Base-by-base conservation (phyloP, 2,113 vertebrate species). In the Sardina pilchardus region DNA sequence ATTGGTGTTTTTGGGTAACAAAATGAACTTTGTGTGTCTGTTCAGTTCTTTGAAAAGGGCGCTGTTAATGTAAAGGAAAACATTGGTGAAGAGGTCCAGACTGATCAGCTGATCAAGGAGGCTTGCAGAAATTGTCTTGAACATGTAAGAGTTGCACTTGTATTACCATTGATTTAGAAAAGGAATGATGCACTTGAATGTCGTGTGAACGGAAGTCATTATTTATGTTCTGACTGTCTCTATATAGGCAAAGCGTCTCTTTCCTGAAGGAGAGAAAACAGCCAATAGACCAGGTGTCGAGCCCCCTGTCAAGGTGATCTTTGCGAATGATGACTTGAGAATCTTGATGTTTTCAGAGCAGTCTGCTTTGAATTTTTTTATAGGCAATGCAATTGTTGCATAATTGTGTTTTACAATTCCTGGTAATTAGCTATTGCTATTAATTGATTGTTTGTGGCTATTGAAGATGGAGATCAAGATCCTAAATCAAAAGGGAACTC, bases 31-130 rank as follows among this genome's bases (percentile, higher is more conserved):
- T 71, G 26, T 78, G 9, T 78, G 1, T 78, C 30, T 36, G 14
- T 36, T 34, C 92, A 99, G 98, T 99, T 99, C 87, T 97, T 99
- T 88, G 97, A 99, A 90, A 99, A 97, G 83, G 98, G 97, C 0
- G 97, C 98, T 0, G 87, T 95, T 81, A 99, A 99, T 0, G 98
- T 99, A 82, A 97, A 97, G 0, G 97, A 99, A 89, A 99, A 99
- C 0, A 91, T 99, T 0, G 97, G 97, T 0, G 97, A 98, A 0
- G 97, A 98, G 0, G 93, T 99, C 44, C 97, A 97, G 34, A 94
- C 96, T 0, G 97, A 99, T 82, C 97, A 97, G 88, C 95, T 99
- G 85, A 96, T 99, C 91, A 96, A 93, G 85, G 98, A 99, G 82
- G 95, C 97, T 0, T 99, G 97, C 86, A 94, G 96, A 84, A 99